phyloP scores from a whole-genome alignment of 2,888 invertebrate species.

The Zaprionus obscuricornis region DNA sequence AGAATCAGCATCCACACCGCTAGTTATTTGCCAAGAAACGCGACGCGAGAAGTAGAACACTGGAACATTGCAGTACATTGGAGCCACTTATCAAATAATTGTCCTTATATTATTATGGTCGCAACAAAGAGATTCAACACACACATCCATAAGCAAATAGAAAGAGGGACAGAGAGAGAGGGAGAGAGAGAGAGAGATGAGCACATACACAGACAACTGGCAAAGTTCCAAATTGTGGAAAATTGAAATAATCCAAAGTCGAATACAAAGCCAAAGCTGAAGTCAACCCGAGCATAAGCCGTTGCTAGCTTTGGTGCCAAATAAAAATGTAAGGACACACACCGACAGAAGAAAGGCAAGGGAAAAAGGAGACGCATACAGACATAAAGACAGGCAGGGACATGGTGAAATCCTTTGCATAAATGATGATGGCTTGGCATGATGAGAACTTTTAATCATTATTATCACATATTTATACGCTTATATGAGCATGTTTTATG shows the following conservation, averaged over 20 bases:
- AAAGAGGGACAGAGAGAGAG: too few relatives aligned
- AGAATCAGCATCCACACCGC: conserved; percentile 1
- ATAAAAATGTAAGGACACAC: conserved; percentile 70
- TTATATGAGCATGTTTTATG: conserved; percentile 82
- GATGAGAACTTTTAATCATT: conserved; percentile 80
- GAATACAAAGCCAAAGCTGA: conserved; percentile 28
- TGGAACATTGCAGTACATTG: conserved; percentile 39
- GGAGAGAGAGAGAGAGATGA: conserved; percentile 12
- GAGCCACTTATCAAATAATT: conserved; percentile 77
- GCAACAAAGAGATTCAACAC: conserved; percentile 43
- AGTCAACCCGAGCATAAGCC: conserved; percentile 39
- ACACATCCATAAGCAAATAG: conserved; percentile 26
- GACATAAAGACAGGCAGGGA: conserved; percentile 13
- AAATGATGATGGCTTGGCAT: conserved; percentile 76
- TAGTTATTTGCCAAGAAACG: conserved; percentile 53
- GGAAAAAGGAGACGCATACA: neutral
- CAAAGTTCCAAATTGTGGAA: conserved; percentile 50
- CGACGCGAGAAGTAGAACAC: conserved; percentile 46
- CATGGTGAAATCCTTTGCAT: conserved; percentile 71
- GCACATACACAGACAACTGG: conserved; percentile 31
- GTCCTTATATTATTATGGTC: conserved; percentile 68
- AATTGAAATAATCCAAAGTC: conserved; percentile 67
- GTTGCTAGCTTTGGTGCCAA: conserved; percentile 62
- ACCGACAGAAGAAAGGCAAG: conserved; percentile 13
- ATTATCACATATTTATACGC: conserved; percentile 82